Base-by-base conservation (phyloP, 2,888 invertebrate species). In the Drosophila limbata region DNA sequence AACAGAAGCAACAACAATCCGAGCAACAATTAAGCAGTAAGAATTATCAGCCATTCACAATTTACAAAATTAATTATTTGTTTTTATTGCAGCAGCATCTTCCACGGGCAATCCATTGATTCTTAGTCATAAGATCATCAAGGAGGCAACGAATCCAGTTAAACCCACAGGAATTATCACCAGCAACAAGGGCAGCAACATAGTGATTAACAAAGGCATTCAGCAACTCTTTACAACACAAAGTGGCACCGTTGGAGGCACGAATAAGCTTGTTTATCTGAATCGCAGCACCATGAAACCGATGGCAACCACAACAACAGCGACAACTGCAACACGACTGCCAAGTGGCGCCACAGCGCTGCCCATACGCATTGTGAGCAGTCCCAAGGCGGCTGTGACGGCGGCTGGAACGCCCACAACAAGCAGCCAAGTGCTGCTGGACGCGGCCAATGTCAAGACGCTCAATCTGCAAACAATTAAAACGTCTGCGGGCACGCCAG, bases 261-360 rank as follows among this genome's bases (percentile, higher is more conserved):
- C 78, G 17, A 92, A 91, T 48, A 92, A 92, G 75, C 84, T 92
- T 5, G 91, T 92, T 1, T 92, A 92, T 21, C 88, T 92, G n/a
- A 92, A 92, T 79, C 90, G 92, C 11, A 92, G 81, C 52, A 87
- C 85, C 4, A 92, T 92, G 80, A 92, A 92, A 60, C 90, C 92
- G 1, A 82, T 91, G 53, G 81, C 89, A 10, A 90, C 88, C 56
- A 88, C 91, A 4, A 83, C 91, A n/a, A 84, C 64, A 48, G n/a
- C 90, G 40, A 82, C 42, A 15, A 44, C 89, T 28, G 28, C 35
- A 0, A 25, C 60, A 17, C 90, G 91, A 8, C 75, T 91, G 19
- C 83, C 86, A 63, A 55, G 73, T 84, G 35, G 77, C 73, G 17
- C 81, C 77, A 35, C 92, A 86, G 37, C 73, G 4, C 44, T 82